phyloP scores from a whole-genome alignment of 2,797 vertebrate genomes.

The Micromesistius poutassou region DNA sequence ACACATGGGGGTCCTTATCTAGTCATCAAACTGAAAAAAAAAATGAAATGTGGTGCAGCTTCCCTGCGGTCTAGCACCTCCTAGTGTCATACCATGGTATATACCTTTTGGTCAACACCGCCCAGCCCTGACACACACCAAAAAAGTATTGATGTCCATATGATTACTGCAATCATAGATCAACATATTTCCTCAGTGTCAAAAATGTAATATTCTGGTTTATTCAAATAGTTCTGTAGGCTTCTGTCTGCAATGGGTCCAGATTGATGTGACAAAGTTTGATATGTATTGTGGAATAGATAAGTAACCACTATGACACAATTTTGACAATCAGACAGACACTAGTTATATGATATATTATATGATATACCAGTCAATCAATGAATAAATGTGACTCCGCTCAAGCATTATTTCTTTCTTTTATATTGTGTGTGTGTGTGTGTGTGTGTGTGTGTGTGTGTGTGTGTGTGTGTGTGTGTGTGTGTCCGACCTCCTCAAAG shows the following conservation, averaged over 20 bases:
- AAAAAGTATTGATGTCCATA: background rate
- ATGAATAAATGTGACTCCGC: background rate
- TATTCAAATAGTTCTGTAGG: background rate
- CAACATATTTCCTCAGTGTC: background rate
- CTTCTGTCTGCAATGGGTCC: background rate
- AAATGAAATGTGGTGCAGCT: too few relatives aligned
- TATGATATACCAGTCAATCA: background rate
- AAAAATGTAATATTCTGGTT: background rate
- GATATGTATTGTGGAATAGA: background rate
- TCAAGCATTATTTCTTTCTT: slow-evolving; percentile 11
- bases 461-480: background rate
- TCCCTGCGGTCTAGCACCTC: too few relatives aligned
- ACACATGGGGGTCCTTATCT: too few relatives aligned
- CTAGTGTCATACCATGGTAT: too few relatives aligned
- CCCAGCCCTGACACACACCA: background rate
- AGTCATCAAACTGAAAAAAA: too few relatives aligned
- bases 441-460: background rate
- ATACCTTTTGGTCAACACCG: too few relatives aligned
- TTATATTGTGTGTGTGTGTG: background rate
- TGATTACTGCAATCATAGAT: background rate
- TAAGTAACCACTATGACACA: background rate
- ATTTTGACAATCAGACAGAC: background rate
- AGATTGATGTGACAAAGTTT: background rate
- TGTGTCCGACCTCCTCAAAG: slow-evolving; percentile 67
- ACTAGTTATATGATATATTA: background rate